Conservation (phyloP, 2,113 vertebrate genomes). For the Odocoileus virginianus region DNA sequence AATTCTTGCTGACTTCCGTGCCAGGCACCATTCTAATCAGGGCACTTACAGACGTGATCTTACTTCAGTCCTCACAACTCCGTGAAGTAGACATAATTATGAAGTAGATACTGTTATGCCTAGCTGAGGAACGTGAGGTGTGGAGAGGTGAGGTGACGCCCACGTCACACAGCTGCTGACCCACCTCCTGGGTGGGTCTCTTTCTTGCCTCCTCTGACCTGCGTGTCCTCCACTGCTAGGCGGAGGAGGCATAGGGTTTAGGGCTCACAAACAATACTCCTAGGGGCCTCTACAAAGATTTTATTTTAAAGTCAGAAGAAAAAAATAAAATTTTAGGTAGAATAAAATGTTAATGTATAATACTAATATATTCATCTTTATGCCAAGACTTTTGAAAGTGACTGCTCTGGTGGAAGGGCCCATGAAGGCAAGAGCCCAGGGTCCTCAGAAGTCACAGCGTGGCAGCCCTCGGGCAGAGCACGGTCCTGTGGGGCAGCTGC, state of each 20-base stretch:
- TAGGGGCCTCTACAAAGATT: background rate
- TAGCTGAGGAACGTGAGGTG: background rate
- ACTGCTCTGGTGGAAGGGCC: background rate
- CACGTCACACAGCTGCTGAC: background rate
- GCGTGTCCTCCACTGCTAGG: background rate
- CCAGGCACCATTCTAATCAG: background rate
- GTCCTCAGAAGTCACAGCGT: background rate
- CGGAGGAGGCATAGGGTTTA: background rate
- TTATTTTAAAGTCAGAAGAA: slow-evolving; percentile 1
- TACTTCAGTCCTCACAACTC: background rate
- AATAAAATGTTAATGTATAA: background rate
- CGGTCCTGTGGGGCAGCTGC: background rate
- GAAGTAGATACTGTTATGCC: background rate
- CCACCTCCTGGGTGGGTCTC: background rate
- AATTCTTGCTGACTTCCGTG: background rate
- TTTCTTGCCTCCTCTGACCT: background rate
- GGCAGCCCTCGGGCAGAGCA: background rate
- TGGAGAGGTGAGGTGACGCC: background rate
- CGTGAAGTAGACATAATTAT: background rate
- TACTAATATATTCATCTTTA: background rate
- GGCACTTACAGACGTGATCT: background rate
- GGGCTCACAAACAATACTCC: background rate
- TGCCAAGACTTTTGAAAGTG: background rate
- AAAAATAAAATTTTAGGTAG: background rate
- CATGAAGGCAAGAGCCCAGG: background rate